Conservation (phyloP, 2,888 invertebrate species). For the Dryobotodes eremita region DNA sequence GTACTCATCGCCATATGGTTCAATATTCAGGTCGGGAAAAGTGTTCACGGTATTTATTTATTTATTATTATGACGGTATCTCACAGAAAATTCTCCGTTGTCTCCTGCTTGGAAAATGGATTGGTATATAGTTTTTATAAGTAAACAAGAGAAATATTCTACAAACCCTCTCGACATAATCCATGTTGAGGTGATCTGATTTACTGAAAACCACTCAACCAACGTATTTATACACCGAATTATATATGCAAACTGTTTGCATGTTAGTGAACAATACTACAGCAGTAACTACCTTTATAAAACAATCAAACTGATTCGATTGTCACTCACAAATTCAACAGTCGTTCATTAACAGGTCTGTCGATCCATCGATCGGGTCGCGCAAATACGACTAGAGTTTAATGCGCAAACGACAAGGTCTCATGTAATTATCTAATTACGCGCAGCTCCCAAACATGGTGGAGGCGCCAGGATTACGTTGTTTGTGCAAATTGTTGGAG, state of each 20-base stretch:
- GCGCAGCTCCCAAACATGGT: slow-evolving; percentile 72
- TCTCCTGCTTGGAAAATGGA: not conserved
- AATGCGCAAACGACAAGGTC: slow-evolving; percentile 66
- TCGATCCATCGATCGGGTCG: slow-evolving; percentile 59
- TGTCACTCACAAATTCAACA: slow-evolving; percentile 65
- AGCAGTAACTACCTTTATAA: slow-evolving; percentile 44
- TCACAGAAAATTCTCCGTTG: not conserved
- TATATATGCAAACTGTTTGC: slow-evolving; percentile 34
- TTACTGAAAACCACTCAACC: slow-evolving; percentile 29
- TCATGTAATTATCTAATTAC: slow-evolving; percentile 86
- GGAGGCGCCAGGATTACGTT: slow-evolving; percentile 77
- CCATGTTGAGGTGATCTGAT: slow-evolving; percentile 25
- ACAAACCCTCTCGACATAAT: slow-evolving; percentile 1
- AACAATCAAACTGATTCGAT: slow-evolving; percentile 64
- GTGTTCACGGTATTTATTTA: too few relatives aligned
- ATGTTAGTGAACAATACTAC: slow-evolving; percentile 37
- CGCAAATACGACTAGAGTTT: slow-evolving; percentile 53
- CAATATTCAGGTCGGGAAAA: not conserved
- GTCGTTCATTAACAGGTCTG: slow-evolving; percentile 60
- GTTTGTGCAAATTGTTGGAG: slow-evolving; percentile 84
- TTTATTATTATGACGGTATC: not conserved
- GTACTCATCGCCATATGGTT: not conserved
- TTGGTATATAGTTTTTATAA: not conserved
- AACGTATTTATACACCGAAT: slow-evolving; percentile 31
- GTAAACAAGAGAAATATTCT: slow-evolving; percentile 17